These are phyloP conservation scores for Lissonota sp. DNA, from an alignment of 2,888 invertebrate species.

Conservation along the genomic window DNA sequence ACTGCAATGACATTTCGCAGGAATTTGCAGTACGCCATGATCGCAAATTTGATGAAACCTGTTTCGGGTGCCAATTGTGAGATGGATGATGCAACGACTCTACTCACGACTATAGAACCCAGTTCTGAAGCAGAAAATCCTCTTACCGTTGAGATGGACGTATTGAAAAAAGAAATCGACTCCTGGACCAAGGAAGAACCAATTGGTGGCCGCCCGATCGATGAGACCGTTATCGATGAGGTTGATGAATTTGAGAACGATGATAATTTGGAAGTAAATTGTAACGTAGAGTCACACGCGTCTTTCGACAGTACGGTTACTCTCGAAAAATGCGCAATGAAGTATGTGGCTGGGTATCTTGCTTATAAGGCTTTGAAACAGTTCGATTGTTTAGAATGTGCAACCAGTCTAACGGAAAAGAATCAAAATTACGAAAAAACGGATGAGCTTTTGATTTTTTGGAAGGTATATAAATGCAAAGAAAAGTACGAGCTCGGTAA, in stretches of 20 bases:
- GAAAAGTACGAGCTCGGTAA: conserved; percentile 37
- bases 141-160: background rate
- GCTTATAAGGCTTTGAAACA: background rate
- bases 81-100: too few species aligned
- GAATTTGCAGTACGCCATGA: too few species aligned
- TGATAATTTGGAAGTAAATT: too few species aligned
- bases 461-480: conserved; percentile 38
- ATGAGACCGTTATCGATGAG: too few species aligned
- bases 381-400: conserved; percentile 3
- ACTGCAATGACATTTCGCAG: conserved; percentile 58
- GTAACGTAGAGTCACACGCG: too few species aligned
- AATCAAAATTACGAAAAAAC: too few species aligned
- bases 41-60: too few species aligned
- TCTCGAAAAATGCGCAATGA: conserved; percentile 16
- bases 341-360: conserved; percentile 15
- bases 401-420: conserved; percentile 70
- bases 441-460: conserved; percentile 43
- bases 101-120: too few species aligned
- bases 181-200: too few species aligned
- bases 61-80: too few species aligned
- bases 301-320: background rate
- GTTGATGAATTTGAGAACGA: too few species aligned
- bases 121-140: conserved; percentile 34
- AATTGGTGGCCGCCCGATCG: too few species aligned
- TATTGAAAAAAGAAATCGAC: background rate